Base-by-base conservation (phyloP, 2,888 invertebrate species). In the Meganola albula region DNA sequence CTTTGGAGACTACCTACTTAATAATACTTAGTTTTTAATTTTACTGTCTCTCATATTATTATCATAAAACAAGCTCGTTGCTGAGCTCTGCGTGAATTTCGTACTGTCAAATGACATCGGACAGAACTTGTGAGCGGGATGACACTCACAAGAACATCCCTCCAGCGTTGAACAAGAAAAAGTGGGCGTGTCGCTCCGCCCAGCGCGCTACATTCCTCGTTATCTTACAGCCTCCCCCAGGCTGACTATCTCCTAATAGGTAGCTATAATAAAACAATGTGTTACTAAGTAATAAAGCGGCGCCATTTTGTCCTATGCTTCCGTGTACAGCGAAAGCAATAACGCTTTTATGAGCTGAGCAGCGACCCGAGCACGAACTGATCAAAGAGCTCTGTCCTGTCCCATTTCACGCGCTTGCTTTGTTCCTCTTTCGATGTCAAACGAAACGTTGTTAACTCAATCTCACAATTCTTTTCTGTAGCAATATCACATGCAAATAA, bases 251-350 rank as follows among this genome's bases (percentile, higher is more conserved):
- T 76, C 72, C 68, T 76, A 77, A 77, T 74, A 76, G 74, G 65
- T 73, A 75, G 68, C 72, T 80, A 76, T 77, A 76, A 75, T 78
- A 80, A 79, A 80, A 78, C 72, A 72, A 78, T 76, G 82, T 83
- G 83, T 80, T 80, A 80, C 79, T 85, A 82, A 84, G 84, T 83
- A 82, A 84, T 83, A 83, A 82, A 80, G 82, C 74, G 71, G 65
- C 79, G 84, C 84, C 84, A 84, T 85, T 78, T 85, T 85, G 80
- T 72, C 71, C 74, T 63, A 58, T 63, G 68, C 69, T 78, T 82
- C 77, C 76, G 69, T 60, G 69, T 67, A 67, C 58, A 53, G 58
- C 53, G 50, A 59, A 64, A 63, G 76, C 71, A 80, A 80, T 78
- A 79, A 75, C 73, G 78, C 66, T 66, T 74, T 76, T 76, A 76